These are phyloP conservation scores for Todus mexicanus DNA, from an alignment of 2,797 vertebrate species.

Conservation along the genomic window DNA sequence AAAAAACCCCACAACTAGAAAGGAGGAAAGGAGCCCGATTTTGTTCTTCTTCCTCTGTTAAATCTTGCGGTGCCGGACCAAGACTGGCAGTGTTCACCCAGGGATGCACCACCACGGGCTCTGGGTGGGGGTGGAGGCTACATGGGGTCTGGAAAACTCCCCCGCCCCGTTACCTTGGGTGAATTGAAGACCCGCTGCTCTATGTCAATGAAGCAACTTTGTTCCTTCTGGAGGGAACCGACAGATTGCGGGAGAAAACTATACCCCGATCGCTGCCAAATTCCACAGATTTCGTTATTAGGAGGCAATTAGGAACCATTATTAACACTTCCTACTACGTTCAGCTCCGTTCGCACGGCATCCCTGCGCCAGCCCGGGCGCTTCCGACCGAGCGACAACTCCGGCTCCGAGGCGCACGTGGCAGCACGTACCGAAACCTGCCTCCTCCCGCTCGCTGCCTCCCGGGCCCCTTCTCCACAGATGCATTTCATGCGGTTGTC, in stretches of 20 bases:
- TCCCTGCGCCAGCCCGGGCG: neutral
- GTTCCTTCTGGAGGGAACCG: slow-evolving; percentile 17
- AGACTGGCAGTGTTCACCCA: rapidly evolving
- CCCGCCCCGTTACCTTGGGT: neutral
- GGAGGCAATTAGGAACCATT: slow-evolving; percentile 56
- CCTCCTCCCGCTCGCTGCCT: neutral
- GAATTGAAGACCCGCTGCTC: neutral
- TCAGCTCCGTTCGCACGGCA: neutral
- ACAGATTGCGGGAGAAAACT: slow-evolving; percentile 42
- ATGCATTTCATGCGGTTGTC: neutral
- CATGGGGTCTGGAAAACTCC: neutral
- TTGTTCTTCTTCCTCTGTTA: neutral
- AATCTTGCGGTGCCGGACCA: neutral
- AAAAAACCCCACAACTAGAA: neutral
- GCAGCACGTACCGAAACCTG: neutral
- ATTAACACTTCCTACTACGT: slow-evolving; percentile 42
- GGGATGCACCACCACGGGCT: neutral
- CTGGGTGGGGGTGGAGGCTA: neutral
- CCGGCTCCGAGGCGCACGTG: neutral
- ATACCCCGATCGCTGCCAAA: neutral
- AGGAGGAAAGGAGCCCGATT: neutral
- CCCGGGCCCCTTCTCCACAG: neutral
- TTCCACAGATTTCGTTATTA: slow-evolving; percentile 51
- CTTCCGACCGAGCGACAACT: neutral
- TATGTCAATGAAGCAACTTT: neutral